Evolutionary conservation across 2,797 vertebrate genomes (phyloP).

Genomic region (Geotrypetes seraphini): DNA sequence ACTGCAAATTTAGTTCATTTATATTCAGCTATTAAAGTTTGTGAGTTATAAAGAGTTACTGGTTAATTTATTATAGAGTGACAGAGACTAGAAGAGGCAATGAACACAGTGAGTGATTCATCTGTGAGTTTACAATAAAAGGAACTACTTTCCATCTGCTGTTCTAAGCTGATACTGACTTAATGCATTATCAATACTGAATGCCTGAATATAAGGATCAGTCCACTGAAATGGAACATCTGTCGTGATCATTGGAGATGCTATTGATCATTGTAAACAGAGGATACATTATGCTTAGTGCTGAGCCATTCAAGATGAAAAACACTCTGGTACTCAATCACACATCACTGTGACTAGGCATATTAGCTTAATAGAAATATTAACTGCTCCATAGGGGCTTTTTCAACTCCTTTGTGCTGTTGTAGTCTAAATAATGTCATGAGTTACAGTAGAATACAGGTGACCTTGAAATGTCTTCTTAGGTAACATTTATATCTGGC

Average conservation of each 20-base stretch:
- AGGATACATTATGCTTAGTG: slow-evolving; percentile 17
- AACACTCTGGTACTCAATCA: slow-evolving; percentile 7
- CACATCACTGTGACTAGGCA: slow-evolving; percentile 15
- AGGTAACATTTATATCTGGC: slow-evolving; percentile 1
- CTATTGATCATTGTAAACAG: slow-evolving; percentile 34
- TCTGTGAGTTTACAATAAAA: slow-evolving; percentile 34
- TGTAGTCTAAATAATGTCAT: neutral
- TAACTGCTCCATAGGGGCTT: slow-evolving; percentile 2
- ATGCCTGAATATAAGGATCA: slow-evolving; percentile 29
- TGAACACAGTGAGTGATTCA: slow-evolving; percentile 40
- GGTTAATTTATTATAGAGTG: slow-evolving; percentile 36
- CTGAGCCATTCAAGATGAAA: slow-evolving; percentile 1
- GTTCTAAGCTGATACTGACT: slow-evolving; percentile 25
- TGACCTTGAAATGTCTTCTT: slow-evolving; percentile 9
- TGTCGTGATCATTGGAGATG: slow-evolving; percentile 29
- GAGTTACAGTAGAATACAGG: slow-evolving; percentile 5
- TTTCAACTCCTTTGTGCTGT: neutral
- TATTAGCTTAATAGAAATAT: slow-evolving; percentile 24
- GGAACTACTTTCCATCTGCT: slow-evolving; percentile 18
- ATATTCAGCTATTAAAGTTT: slow-evolving; percentile 33
- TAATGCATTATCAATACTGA: slow-evolving; percentile 31
- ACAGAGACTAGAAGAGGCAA: slow-evolving; percentile 28
- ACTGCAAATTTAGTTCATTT: slow-evolving; percentile 14
- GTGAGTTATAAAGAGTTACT: slow-evolving; percentile 25
- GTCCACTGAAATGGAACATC: slow-evolving; percentile 31